Evolutionary conservation across 2,113 vertebrate species (phyloP).

Genomic region (Dromaius novaehollandiae): DNA sequence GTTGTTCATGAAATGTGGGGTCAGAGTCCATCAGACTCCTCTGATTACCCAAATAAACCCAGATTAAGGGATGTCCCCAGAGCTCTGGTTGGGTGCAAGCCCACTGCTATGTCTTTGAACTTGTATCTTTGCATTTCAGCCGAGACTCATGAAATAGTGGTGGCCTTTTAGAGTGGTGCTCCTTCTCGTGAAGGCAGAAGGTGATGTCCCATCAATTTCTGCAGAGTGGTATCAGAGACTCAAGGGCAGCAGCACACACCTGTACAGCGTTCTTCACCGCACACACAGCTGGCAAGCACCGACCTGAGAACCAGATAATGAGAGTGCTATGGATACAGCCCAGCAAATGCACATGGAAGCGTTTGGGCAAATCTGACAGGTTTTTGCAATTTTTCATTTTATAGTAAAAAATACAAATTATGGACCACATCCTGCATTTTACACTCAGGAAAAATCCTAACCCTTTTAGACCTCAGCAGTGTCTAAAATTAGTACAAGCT

Average conservation of each 20-base stretch:
- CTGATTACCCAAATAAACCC: neutral
- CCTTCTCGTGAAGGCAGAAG: accelerated
- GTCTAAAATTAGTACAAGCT: too few species aligned
- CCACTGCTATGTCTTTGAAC: neutral
- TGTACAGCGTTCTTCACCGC: too few species aligned
- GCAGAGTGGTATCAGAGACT: neutral
- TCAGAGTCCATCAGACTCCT: neutral
- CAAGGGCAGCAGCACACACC: neutral
- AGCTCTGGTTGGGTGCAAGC: neutral
- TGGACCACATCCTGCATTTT: neutral
- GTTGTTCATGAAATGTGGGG: neutral
- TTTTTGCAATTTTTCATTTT: neutral
- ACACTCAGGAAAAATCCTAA: neutral
- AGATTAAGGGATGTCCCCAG: neutral
- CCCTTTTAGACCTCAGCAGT: neutral
- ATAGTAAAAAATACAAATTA: too few species aligned
- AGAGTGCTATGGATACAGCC: neutral
- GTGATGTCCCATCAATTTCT: accelerated
- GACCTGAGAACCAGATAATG: neutral
- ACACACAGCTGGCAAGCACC: neutral
- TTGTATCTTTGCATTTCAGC: too few species aligned
- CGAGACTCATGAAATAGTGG: accelerated
- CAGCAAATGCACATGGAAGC: neutral
- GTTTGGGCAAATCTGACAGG: neutral
- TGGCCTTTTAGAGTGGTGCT: accelerated